These are phyloP conservation scores for Eremophila alpestris DNA, from an alignment of 2,797 vertebrate genomes.

Conservation along the genomic window DNA sequence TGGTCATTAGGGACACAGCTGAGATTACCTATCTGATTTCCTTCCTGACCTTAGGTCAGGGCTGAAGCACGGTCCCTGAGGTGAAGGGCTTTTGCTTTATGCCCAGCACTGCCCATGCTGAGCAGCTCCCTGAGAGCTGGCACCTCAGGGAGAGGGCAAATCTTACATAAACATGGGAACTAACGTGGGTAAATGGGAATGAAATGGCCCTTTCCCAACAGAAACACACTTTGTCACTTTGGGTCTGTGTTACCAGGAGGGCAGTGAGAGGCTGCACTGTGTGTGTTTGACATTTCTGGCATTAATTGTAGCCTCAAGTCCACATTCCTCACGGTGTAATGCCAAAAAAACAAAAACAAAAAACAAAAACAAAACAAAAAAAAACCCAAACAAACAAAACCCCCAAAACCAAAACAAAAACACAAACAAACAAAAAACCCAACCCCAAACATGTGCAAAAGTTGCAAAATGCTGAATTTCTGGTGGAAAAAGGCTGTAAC, in stretches of 20 bases:
- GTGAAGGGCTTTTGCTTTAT: slow-evolving; percentile 32
- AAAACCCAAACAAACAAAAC: no score
- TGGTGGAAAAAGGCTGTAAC: not conserved
- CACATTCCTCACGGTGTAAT: not conserved
- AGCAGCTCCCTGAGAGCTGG: slow-evolving; percentile 38
- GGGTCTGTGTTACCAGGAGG: not conserved
- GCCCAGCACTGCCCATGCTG: not conserved
- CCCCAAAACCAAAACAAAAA: no score
- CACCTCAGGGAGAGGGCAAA: slow-evolving; percentile 21
- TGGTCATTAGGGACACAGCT: slow-evolving; percentile 40
- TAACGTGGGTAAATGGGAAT: not conserved
- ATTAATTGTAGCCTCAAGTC: not conserved
- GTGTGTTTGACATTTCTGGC: not conserved
- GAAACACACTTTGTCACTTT: not conserved
- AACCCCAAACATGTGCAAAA: not conserved
- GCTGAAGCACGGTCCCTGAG: slow-evolving; percentile 1
- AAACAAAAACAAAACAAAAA: not conserved
- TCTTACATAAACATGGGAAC: slow-evolving; percentile 18
- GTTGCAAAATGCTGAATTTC: not conserved
- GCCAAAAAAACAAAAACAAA: not conserved
- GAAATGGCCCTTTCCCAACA: not conserved
- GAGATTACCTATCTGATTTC: slow-evolving; percentile 66
- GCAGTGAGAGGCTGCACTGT: not conserved
- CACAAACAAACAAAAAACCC: no score
- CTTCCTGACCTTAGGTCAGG: slow-evolving; percentile 52